Evolutionary conservation across 2,888 invertebrate species (phyloP), one percentile per base, ranked within the genome.

Genomic region (Cancer borealis): DNA sequence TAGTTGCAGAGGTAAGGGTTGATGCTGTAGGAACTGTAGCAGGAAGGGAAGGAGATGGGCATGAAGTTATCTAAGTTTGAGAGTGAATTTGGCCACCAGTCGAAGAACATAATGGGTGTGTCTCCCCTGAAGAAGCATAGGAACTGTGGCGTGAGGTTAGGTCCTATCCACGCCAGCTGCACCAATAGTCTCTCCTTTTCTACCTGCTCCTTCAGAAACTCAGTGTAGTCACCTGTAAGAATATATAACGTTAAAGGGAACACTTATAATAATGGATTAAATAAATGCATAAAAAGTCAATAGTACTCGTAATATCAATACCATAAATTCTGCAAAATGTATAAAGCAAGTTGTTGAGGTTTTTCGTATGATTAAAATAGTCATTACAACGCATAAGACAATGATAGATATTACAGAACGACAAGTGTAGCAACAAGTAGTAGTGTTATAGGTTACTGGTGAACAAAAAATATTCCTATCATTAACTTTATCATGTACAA

Each of bases 161-260:
- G 96, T 0, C 98, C 98, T 21, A 98, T 96, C 98, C 98, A 98
- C 6, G 97, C 97, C 0, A 98, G 97, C 96, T 97, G 97, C 0
- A 98, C 97, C 95, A 97, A 97, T 21, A 98, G 96, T 60, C 97
- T 96, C 92, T 97, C 96, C 93, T 97, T 97, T 17, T 97, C 96
- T 84, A 98, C 97, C 96, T 98, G 98, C 0, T 97, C 96, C 89
- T 97, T 97, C 2, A 98, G 97, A 96, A 97, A 97, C 45, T 84
- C 87, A 12, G 94, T 95, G 60, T 92, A 95, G 14, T 84, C 87
- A 21, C 94, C 95, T 95, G 95, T 21, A 88, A 92, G 26, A 17
- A 54, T 4, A 26, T 10, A 73, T 6, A 0, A 10, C 26, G n/a
- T 73, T 26, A 26, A 26, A 8, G 21, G 2, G 17, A 60, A 17